Evolutionary conservation across 2,797 vertebrate species (phyloP).

Genomic region (Cetoscarus ocellatus): DNA sequence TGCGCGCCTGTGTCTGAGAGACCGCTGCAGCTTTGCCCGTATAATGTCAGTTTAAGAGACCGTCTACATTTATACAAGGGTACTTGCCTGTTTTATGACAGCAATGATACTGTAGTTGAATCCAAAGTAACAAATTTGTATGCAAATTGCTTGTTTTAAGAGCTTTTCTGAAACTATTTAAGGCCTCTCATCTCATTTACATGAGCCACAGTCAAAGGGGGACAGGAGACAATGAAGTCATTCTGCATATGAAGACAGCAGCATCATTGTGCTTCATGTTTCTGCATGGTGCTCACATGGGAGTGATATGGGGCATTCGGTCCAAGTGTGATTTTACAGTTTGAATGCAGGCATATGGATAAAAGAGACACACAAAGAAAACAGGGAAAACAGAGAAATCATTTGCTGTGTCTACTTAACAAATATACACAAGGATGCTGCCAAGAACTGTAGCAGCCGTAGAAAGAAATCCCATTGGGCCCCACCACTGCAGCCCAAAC

Average conservation of each 20-base stretch:
- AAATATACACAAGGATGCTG: neutral
- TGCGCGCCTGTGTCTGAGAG: no score
- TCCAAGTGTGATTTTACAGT: slow-evolving; percentile 3
- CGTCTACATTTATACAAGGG: neutral
- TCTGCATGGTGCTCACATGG: slow-evolving; percentile 1
- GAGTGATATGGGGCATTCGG: slow-evolving; percentile 3
- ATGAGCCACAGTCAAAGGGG: neutral
- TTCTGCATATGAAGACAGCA: neutral
- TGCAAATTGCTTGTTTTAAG: neutral
- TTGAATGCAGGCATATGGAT: slow-evolving; percentile 1
- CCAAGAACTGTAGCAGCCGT: no score
- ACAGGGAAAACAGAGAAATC: neutral
- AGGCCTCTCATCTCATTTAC: neutral
- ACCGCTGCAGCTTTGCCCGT: no score
- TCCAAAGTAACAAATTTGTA: neutral
- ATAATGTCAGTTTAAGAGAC: neutral
- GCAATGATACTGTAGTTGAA: neutral
- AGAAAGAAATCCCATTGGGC: no score
- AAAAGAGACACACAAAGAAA: neutral
- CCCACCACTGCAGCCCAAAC: no score
- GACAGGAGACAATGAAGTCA: neutral
- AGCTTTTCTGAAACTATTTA: neutral
- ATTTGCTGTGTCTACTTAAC: neutral
- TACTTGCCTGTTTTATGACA: neutral
- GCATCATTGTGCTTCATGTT: slow-evolving; percentile 15